phyloP scores from a whole-genome alignment of 2,797 vertebrate species.

The Yasuhikotakia modesta region DNA sequence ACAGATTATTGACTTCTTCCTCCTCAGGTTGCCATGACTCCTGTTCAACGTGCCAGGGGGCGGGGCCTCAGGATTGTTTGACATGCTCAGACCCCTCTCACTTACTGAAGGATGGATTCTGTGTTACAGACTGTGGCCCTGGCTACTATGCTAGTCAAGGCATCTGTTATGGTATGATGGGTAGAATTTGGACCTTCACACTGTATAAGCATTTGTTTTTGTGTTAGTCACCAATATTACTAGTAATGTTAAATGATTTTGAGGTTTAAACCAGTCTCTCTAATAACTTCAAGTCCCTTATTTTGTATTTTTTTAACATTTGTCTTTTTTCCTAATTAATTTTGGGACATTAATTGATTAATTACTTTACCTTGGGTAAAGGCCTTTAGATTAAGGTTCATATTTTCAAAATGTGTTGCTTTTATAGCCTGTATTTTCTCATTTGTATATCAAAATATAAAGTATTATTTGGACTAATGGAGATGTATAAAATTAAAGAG shows the following conservation, averaged over 20 bases:
- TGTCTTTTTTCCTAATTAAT: not conserved
- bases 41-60: slow-evolving; percentile 82
- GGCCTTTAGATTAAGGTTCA: not conserved
- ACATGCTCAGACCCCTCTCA: slow-evolving; percentile 76
- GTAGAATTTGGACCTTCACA: slow-evolving; percentile 17
- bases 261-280: not conserved
- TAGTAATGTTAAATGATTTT: not conserved
- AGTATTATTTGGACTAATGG: too few relatives aligned
- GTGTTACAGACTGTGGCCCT: slow-evolving; percentile 76
- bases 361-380: too few relatives aligned
- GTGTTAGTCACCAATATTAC: not conserved
- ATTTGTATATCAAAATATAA: not conserved
- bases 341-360: too few relatives aligned
- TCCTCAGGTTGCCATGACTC: slow-evolving; percentile 84
- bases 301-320: not conserved
- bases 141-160: slow-evolving; percentile 79
- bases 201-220: not conserved
- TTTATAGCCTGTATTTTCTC: not conserved
- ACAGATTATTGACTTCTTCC: slow-evolving; percentile 39
- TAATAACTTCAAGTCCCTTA: too few relatives aligned
- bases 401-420: not conserved
- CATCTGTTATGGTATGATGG: slow-evolving; percentile 78
- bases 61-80: slow-evolving; percentile 77
- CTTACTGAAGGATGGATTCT: slow-evolving; percentile 78
- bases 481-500: too few relatives aligned